Evolutionary conservation across 2,113 vertebrate species (phyloP).

Genomic region (Oenanthe melanoleuca): DNA sequence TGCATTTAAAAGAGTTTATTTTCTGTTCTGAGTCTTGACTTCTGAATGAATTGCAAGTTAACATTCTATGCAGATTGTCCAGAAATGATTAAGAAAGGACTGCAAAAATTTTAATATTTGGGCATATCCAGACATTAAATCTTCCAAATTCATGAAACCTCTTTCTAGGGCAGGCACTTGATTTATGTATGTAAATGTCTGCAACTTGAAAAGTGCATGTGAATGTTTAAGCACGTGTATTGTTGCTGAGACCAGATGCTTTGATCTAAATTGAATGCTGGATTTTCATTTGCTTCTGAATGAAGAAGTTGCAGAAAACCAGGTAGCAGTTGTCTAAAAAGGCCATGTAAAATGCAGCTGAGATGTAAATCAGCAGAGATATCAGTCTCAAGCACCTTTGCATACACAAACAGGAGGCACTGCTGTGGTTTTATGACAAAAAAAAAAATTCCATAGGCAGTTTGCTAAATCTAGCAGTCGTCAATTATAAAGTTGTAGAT

Average conservation of each 20-base stretch:
- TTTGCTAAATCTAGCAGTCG: background rate
- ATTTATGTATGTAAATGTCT: background rate
- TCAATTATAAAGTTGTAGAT: conserved; percentile 8
- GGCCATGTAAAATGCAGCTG: background rate
- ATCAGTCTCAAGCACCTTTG: background rate
- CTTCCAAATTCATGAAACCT: background rate
- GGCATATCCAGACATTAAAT: background rate
- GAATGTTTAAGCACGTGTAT: background rate
- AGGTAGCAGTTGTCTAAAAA: background rate
- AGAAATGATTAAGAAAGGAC: background rate
- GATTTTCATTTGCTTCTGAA: background rate
- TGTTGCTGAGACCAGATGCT: background rate
- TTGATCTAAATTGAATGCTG: background rate
- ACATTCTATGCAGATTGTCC: background rate
- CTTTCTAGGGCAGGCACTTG: background rate
- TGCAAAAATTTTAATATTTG: background rate
- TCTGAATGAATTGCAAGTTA: background rate
- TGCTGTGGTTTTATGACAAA: background rate
- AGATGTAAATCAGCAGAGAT: background rate
- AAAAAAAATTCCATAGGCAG: background rate
- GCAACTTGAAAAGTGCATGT: background rate
- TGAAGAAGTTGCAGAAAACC: background rate
- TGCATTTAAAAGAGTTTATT: background rate
- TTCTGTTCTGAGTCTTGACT: background rate
- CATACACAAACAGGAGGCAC: background rate